A percentile compares a stretch with the other conserved stretches of the same genome.
Conservation (phyloP, 2,113 vertebrate species). For the Chaetorhynchus papuensis region DNA sequence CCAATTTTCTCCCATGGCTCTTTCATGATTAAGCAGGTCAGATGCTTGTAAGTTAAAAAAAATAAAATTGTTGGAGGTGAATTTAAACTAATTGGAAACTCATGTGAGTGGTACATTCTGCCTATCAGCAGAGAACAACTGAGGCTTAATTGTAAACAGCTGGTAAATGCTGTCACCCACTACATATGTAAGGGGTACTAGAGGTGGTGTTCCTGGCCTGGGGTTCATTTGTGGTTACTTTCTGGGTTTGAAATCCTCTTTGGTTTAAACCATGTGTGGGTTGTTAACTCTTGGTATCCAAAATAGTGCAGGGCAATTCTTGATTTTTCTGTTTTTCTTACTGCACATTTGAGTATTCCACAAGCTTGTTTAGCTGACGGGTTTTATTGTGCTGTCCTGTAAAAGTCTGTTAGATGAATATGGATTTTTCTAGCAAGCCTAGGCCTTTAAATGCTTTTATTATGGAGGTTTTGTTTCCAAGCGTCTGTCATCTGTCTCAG, state of each 20-base stretch:
- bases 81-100: background rate
- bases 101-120: background rate
- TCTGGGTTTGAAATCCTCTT: background rate
- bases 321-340: background rate
- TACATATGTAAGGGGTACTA: accelerated
- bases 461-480: background rate
- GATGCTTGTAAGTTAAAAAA: background rate
- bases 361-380: background rate
- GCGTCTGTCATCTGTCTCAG: background rate
- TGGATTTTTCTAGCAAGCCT: background rate
- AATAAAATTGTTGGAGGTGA: background rate
- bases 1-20: background rate
- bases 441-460: background rate
- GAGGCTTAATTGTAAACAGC: background rate
- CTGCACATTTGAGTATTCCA: background rate
- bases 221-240: background rate
- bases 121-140: background rate
- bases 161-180: background rate
- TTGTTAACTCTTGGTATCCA: background rate
- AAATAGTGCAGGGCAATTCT: background rate
- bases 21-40: background rate
- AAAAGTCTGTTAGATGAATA: background rate
- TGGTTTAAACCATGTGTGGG: background rate
- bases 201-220: background rate
- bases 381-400: background rate